These are phyloP conservation scores for Maniola hyperantus DNA, from an alignment of 2,888 invertebrate genomes.

Conservation along the genomic window DNA sequence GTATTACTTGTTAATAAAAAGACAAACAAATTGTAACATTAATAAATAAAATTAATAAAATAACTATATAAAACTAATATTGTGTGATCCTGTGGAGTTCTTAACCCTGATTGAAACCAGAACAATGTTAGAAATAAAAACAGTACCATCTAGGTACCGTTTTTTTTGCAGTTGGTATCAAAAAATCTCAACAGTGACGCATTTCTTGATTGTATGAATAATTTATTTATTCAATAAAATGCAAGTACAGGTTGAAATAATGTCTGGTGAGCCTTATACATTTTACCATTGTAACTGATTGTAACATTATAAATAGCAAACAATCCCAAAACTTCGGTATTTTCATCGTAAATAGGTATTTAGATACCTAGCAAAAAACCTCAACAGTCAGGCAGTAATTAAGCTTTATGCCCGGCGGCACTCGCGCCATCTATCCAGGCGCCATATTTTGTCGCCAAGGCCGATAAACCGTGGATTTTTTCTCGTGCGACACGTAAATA, in stretches of 20 bases:
- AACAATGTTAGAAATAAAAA: background rate
- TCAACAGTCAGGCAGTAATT: slow-evolving; percentile 41
- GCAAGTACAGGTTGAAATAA: too few species aligned
- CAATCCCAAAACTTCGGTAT: too few species aligned
- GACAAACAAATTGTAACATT: too few species aligned
- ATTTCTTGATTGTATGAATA: background rate
- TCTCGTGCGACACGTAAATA: slow-evolving; percentile 53
- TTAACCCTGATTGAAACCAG: too few species aligned
- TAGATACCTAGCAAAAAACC: slow-evolving; percentile 3
- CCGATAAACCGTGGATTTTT: slow-evolving; percentile 57
- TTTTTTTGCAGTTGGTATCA: background rate
- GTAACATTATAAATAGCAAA: background rate
- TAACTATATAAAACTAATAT: too few species aligned
- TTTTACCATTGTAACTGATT: too few species aligned
- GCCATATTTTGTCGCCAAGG: slow-evolving; percentile 53
- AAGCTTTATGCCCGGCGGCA: slow-evolving; percentile 42
- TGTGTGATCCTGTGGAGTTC: too few species aligned
- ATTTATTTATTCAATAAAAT: too few species aligned
- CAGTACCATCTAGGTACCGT: background rate
- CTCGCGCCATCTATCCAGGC: slow-evolving; percentile 39
- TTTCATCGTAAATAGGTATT: too few species aligned
- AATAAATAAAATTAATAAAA: too few species aligned
- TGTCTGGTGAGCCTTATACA: too few species aligned
- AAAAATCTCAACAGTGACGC: background rate
- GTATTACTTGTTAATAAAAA: too few species aligned